Evolutionary conservation across 2,113 vertebrate genomes (phyloP).

Genomic region (Triplophysa siluroides): DNA sequence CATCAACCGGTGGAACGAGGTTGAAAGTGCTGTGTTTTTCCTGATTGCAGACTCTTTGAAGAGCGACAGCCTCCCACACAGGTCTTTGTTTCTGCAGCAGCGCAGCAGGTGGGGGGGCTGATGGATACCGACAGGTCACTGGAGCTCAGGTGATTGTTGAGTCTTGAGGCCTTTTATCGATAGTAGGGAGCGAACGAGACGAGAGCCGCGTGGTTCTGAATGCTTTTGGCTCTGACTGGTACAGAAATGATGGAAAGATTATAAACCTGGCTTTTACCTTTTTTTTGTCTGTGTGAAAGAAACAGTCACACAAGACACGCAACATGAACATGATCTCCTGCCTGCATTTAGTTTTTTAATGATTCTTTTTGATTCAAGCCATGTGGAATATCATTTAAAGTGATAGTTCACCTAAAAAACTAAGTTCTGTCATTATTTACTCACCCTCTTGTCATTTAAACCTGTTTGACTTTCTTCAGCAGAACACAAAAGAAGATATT

Average conservation of each 20-base stretch:
- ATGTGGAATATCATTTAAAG: too few species aligned
- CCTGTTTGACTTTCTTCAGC: too few species aligned
- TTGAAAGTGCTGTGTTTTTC: not conserved
- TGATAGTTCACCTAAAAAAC: too few species aligned
- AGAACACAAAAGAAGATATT: too few species aligned
- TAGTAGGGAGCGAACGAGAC: not conserved
- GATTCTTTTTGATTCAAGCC: too few species aligned
- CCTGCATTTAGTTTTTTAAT: too few species aligned
- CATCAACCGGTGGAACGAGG: not conserved
- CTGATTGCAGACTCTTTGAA: conserved; percentile 39
- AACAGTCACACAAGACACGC: conserved; percentile 6
- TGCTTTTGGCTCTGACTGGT: conserved; percentile 12
- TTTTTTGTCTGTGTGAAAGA: not conserved
- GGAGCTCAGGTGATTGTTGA: conserved; percentile 35
- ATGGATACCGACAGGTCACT: conserved; percentile 32
- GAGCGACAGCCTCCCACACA: conserved; percentile 12
- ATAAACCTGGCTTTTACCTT: not conserved
- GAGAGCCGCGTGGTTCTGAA: conserved; percentile 29
- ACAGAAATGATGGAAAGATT: conserved; percentile 32
- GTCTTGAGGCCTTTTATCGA: conserved; percentile 7
- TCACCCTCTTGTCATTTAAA: too few species aligned
- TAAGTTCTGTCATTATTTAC: too few species aligned
- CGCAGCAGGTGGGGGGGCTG: conserved; percentile 30
- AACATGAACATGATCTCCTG: not conserved
- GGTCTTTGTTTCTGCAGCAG: conserved; percentile 40